Conservation (phyloP, 1,140 invertebrate species). For the Dendroctonus valens region DNA sequence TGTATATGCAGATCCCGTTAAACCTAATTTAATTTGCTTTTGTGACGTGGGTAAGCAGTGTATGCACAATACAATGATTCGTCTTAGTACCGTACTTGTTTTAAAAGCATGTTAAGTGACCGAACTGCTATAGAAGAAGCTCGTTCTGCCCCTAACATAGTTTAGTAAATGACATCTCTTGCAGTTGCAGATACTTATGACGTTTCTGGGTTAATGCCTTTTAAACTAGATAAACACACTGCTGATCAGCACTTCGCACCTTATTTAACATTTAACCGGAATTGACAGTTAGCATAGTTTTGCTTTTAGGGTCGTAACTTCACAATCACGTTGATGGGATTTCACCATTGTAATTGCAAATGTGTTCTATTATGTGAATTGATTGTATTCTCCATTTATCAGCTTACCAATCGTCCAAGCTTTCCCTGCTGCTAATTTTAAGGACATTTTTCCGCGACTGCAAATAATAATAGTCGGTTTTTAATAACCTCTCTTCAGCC, state of each 20-base stretch:
- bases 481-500: too few species aligned
- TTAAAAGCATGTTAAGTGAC: conserved; percentile 13
- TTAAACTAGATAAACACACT: conserved; percentile 18
- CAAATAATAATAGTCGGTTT: too few species aligned
- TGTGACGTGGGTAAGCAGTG: conserved; percentile 11
- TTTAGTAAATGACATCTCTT: neutral
- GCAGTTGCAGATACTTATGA: neutral
- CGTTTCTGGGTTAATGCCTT: conserved; percentile 25
- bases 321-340: neutral
- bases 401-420: too few species aligned
- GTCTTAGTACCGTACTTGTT: conserved; percentile 8
- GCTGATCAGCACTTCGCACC: conserved; percentile 18
- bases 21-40: conserved; percentile 21
- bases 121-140: conserved; percentile 1
- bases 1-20: conserved; percentile 24
- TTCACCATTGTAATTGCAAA: neutral
- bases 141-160: neutral
- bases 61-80: conserved; percentile 14
- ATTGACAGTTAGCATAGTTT: conserved; percentile 6
- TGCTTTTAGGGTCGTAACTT: neutral
- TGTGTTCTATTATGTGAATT: too few species aligned
- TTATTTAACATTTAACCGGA: conserved; percentile 16
- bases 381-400: too few species aligned
- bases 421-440: too few species aligned
- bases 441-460: too few species aligned